Evolutionary conservation across 2,888 invertebrate genomes (phyloP).

Genomic region (Amiota communis): DNA sequence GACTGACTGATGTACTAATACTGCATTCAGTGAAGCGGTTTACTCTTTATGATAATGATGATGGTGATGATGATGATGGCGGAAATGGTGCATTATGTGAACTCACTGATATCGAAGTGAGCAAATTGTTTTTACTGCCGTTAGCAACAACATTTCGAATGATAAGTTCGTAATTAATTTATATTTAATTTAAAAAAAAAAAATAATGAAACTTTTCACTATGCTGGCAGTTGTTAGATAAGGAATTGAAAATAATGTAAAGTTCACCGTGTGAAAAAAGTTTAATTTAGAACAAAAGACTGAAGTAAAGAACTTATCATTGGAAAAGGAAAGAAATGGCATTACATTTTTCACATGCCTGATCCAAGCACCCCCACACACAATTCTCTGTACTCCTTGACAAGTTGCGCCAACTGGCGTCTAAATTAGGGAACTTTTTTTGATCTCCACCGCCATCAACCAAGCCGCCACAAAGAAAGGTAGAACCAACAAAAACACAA

Average conservation of each 20-base stretch:
- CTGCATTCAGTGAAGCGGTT: no score
- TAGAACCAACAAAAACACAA: background rate
- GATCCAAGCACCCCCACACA: background rate
- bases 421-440: conserved; percentile 18
- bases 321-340: conserved; percentile 19
- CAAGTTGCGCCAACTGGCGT: conserved; percentile 16
- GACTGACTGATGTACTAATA: background rate
- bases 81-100: conserved; percentile 62
- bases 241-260: conserved; percentile 11
- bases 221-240: conserved; percentile 18
- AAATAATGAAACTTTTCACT: conserved; percentile 45
- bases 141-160: conserved; percentile 15
- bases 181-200: conserved; percentile 19
- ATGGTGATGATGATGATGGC: conserved; percentile 57
- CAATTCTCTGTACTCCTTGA: background rate
- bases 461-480: background rate
- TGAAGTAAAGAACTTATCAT: conserved; percentile 53
- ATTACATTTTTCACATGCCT: conserved; percentile 21
- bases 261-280: background rate
- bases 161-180: conserved; percentile 59
- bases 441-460: conserved; percentile 18
- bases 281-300: conserved; percentile 54
- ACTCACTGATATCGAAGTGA: background rate
- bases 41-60: conserved; percentile 32
- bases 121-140: conserved; percentile 38